Conservation (phyloP, 2,888 invertebrate species). For the Subacronicta megacephala region DNA sequence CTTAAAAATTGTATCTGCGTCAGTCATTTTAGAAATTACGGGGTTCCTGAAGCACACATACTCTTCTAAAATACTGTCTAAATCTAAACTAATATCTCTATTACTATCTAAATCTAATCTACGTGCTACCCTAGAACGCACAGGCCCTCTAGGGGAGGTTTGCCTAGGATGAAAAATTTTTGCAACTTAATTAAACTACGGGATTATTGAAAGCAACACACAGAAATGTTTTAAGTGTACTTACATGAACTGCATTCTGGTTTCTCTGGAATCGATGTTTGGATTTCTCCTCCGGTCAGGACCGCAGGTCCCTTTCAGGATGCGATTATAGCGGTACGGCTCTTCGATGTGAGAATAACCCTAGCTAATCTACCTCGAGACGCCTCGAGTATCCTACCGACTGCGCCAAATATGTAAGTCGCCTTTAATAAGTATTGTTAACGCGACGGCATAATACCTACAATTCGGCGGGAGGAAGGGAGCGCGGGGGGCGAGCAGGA, state of each 20-base stretch:
- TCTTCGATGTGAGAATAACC: background rate
- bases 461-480: too few relatives aligned
- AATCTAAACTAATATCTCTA: background rate
- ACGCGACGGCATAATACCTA: too few relatives aligned
- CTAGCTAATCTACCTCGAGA: background rate
- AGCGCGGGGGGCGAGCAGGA: too few relatives aligned
- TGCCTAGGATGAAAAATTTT: background rate
- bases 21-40: background rate
- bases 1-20: conserved; percentile 1
- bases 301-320: background rate
- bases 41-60: background rate
- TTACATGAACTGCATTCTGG: background rate
- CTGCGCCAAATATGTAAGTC: background rate
- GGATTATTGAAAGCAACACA: background rate
- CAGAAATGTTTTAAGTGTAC: background rate
- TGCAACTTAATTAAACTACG: background rate
- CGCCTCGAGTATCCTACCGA: background rate
- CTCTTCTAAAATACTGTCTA: background rate
- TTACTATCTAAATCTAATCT: background rate
- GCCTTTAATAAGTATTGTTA: too few relatives aligned
- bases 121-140: background rate
- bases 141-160: background rate
- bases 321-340: background rate
- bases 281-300: background rate
- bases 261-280: background rate